Base-by-base conservation (phyloP, 1,140 invertebrate genomes). In the Drosophila truncata region DNA sequence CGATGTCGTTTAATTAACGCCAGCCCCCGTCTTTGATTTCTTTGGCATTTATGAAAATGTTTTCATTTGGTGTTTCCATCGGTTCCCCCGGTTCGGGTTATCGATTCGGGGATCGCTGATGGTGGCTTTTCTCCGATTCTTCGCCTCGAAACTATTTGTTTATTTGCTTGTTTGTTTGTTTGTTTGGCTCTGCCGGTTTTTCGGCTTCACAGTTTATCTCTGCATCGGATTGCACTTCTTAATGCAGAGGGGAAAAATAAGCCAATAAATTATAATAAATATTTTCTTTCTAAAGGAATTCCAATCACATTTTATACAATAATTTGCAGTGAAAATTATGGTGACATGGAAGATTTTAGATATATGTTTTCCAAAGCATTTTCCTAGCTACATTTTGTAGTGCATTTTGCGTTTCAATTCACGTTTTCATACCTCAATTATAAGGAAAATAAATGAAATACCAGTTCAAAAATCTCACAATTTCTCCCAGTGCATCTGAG, bases 1-100 rank as follows among this genome's bases (percentile, higher is more conserved):
- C 42, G 62, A 72, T 82, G 80, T 82, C 66, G 83, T 82, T 87
- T 83, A 87, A 87, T 87, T 88, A 87, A 87, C 84, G 84, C 76
- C 61, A 35, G 27, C 14, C 44, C 44, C 52, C 37, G 47, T 57
- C 57, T 52, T 52, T 70, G 52, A 71, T 70, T 73, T 66, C 55
- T 44, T 83, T 80, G 84, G 71, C 83, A 83, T 83, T 87, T 84
- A 87, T 87, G 83, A 84, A 84, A 87, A 87, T 87, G 83, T 88
- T 88, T 87, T 84, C 84, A 88, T 87, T 88, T 61, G 49, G 37
- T 35, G 61, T 46, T 57, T 44, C 46, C 50, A 42, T 49, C 57
- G 57, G 52, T 37, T 37, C 31, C 31, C 52, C 49, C 25, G 13
- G 13, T 42, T 62, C 25, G 39, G 75, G 42, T 65, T 67, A 77